These are phyloP conservation scores for Azorinus chamasolen DNA, from an alignment of 2,888 invertebrate species.

Conservation along the genomic window DNA sequence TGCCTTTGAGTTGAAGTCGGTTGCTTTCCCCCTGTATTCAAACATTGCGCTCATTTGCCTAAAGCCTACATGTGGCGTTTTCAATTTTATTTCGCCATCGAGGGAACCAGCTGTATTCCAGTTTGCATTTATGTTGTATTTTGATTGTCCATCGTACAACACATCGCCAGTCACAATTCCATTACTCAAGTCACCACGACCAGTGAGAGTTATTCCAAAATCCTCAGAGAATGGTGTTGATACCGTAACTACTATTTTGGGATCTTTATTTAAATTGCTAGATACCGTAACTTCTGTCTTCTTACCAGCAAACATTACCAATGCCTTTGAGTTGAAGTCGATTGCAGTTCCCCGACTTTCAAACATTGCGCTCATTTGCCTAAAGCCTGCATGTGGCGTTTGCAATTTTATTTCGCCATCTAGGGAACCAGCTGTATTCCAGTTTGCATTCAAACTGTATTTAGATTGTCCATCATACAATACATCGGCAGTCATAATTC, in stretches of 20 bases:
- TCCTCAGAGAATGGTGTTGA: slow-evolving; percentile 31
- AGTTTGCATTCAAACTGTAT: neutral
- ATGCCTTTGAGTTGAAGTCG: neutral
- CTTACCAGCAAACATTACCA: slow-evolving; percentile 27
- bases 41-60: neutral
- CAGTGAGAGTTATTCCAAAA: slow-evolving; percentile 13
- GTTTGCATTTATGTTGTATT: neutral
- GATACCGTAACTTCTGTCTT: neutral
- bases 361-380: neutral
- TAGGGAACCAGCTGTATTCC: neutral
- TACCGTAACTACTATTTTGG: slow-evolving; percentile 15
- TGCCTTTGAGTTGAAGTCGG: slow-evolving; percentile 1
- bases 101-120: neutral
- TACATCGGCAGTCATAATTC: too few species aligned
- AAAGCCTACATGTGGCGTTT: neutral
- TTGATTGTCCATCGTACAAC: slow-evolving; percentile 16
- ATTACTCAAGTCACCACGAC: slow-evolving; percentile 15
- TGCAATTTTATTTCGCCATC: neutral
- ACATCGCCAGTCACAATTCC: slow-evolving; percentile 18
- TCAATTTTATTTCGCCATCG: neutral
- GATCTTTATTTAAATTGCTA: slow-evolving; percentile 7
- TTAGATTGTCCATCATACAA: too few species aligned
- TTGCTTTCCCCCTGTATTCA: neutral
- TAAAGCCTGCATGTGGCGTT: neutral
- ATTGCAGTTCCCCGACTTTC: neutral